phyloP scores from a whole-genome alignment of 2,888 invertebrate genomes.

The Busseola fusca region DNA sequence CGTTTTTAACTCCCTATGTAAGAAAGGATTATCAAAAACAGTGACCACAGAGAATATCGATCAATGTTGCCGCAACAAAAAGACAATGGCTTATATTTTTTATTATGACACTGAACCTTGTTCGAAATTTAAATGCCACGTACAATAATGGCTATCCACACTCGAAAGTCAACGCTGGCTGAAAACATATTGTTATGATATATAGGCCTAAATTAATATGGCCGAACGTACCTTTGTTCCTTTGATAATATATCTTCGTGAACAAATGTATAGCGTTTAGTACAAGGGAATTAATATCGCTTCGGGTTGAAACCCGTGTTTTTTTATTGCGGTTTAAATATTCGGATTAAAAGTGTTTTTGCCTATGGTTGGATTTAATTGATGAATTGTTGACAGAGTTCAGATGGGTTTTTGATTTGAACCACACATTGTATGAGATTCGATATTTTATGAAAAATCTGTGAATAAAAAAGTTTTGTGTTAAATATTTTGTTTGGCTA shows the following conservation, averaged over 20 bases:
- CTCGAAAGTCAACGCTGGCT: slow-evolving; percentile 55
- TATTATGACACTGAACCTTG: slow-evolving; percentile 26
- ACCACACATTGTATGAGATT: neutral
- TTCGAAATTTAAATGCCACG: slow-evolving; percentile 52
- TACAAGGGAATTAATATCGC: slow-evolving; percentile 56
- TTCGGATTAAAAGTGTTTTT: slow-evolving; percentile 31
- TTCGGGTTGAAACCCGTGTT: slow-evolving; percentile 28
- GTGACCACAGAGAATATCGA: slow-evolving; percentile 1
- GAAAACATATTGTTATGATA: slow-evolving; percentile 65
- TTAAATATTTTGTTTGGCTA: neutral
- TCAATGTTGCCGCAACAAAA: slow-evolving; percentile 16
- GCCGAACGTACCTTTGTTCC: slow-evolving; percentile 62
- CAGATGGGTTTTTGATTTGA: slow-evolving; percentile 30
- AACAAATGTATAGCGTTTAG: slow-evolving; percentile 62
- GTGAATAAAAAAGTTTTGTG: neutral
- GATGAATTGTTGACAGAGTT: slow-evolving; percentile 33
- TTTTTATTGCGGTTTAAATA: slow-evolving; percentile 31
- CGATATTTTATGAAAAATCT: neutral
- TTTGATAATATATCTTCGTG: slow-evolving; percentile 60
- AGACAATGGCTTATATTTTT: slow-evolving; percentile 19
- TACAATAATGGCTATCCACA: slow-evolving; percentile 50
- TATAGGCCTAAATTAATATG: slow-evolving; percentile 65
- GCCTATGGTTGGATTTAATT: slow-evolving; percentile 25
- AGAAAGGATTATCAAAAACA: neutral
- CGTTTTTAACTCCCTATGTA: neutral